Conservation (phyloP, 2,113 vertebrate genomes). For the Gasterosteus nipponicus region DNA sequence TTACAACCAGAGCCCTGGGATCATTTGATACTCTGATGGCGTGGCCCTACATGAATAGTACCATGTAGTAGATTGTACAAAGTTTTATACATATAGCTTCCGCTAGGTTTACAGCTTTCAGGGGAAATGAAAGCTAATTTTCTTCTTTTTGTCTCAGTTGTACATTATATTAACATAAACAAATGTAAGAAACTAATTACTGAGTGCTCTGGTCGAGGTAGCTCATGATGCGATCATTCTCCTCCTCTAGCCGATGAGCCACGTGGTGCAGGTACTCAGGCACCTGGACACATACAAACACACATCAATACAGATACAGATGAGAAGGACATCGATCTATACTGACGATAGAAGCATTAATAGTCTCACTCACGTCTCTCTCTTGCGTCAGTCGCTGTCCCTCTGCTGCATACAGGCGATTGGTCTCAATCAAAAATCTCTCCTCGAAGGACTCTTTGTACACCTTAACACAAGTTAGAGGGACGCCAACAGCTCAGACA, state of each 20-base stretch:
- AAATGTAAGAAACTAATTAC: constrained; percentile 75
- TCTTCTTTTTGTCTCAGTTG: background rate
- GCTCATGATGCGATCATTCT: constrained; percentile 96
- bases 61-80: background rate
- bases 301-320: background rate
- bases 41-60: background rate
- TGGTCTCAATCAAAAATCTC: constrained; percentile 95
- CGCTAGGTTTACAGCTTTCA: no score
- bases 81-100: no score
- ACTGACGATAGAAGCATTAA: background rate
- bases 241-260: constrained; percentile 96
- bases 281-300: constrained; percentile 54
- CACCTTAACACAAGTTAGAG: constrained; percentile 79
- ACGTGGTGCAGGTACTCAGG: constrained; percentile 94
- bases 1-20: background rate
- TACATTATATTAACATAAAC: background rate
- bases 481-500: background rate
- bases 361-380: constrained; percentile 87
- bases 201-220: constrained; percentile 90
- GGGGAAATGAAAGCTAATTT: no score
- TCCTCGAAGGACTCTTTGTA: constrained; percentile 99
- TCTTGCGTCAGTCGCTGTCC: constrained; percentile 98
- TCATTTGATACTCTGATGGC: background rate
- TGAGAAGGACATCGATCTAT: background rate
- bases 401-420: constrained; percentile 94